Evolutionary conservation across 2,797 vertebrate genomes (phyloP).

Genomic region (Sebastiscus albofasciatus): DNA sequence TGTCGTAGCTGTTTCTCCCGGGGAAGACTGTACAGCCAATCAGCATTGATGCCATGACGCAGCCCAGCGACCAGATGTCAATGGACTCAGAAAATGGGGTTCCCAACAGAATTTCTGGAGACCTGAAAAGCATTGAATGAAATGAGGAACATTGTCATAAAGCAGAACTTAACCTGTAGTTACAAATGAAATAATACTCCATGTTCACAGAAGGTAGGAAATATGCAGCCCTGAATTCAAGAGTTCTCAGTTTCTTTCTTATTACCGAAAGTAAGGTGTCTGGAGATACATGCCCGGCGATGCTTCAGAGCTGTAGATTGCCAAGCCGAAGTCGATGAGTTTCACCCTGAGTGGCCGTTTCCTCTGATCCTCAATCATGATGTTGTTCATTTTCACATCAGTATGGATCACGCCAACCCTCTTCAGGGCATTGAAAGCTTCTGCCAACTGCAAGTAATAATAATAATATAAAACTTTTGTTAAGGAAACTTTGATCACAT

Average conservation of each 20-base stretch:
- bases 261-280: neutral
- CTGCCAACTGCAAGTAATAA: neutral
- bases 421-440: neutral
- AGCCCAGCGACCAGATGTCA: neutral
- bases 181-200: neutral
- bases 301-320: neutral
- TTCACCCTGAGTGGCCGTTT: neutral
- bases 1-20: rapidly evolving
- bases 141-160: neutral
- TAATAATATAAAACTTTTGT: neutral
- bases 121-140: neutral
- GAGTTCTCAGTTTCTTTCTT: neutral
- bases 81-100: neutral
- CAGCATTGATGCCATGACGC: neutral
- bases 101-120: too few relatives aligned
- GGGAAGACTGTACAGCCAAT: neutral
- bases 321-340: neutral
- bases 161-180: neutral
- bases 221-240: neutral
- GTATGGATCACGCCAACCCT: neutral
- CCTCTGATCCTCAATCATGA: neutral
- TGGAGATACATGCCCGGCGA: rapidly evolving
- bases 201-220: neutral
- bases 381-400: slow-evolving; percentile 8
- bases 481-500: neutral